Evolutionary conservation across 2,888 invertebrate genomes (phyloP).

Genomic region (Odontothrips loti): DNA sequence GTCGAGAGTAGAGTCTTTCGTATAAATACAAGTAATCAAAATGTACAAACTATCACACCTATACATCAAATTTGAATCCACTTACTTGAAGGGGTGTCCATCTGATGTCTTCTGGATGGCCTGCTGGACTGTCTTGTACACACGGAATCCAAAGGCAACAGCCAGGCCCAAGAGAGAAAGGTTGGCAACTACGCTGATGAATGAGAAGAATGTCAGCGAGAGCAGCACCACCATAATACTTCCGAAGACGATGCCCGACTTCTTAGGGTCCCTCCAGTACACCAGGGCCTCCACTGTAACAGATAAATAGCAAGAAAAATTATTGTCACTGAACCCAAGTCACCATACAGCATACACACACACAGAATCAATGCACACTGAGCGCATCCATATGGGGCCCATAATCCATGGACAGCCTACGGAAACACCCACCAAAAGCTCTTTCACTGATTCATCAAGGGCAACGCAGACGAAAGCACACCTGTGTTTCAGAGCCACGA

Average conservation of each 20-base stretch:
- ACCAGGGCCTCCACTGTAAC: constrained; percentile 88
- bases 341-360: neutral
- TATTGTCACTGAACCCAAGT: constrained; percentile 3
- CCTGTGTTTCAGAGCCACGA: no score
- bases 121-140: constrained; percentile 93
- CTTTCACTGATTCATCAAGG: no score
- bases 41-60: neutral
- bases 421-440: no score
- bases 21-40: neutral
- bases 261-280: constrained; percentile 96
- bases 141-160: constrained; percentile 87
- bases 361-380: no score
- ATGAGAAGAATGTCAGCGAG: constrained; percentile 90
- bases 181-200: constrained; percentile 94
- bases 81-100: constrained; percentile 97
- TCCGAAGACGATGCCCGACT: constrained; percentile 90
- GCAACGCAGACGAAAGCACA: no score
- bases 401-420: no score
- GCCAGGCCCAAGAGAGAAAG: constrained; percentile 77
- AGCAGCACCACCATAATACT: constrained; percentile 82
- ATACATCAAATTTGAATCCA: constrained; percentile 36
- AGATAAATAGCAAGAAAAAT: constrained; percentile 39
- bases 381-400: no score
- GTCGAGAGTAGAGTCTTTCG: no score
- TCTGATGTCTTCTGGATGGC: constrained; percentile 95